These are phyloP conservation scores for Saguinus midas DNA, from an alignment of 2,113 vertebrate genomes.

Conservation along the genomic window DNA sequence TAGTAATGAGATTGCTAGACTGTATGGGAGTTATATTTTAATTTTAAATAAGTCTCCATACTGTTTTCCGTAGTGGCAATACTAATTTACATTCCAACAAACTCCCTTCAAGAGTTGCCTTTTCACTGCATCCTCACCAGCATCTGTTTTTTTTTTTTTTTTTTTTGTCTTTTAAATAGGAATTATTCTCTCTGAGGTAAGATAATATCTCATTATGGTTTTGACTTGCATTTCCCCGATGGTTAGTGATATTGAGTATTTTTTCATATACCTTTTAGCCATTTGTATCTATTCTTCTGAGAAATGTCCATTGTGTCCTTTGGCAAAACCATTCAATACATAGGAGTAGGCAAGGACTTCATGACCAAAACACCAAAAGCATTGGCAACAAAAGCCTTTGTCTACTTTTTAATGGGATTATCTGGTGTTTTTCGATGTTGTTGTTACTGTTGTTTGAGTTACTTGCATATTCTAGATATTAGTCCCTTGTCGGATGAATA, in stretches of 20 bases:
- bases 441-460: not conserved
- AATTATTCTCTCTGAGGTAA: not conserved
- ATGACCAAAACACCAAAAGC: too few species aligned
- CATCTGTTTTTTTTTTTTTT: not conserved
- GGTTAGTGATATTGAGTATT: not conserved
- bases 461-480: not conserved
- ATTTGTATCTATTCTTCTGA: not conserved
- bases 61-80: not conserved
- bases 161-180: not conserved
- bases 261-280: not conserved
- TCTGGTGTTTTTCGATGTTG: too few species aligned
- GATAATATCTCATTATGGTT: not conserved
- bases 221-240: not conserved
- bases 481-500: not conserved
- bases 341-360: too few species aligned
- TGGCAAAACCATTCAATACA: too few species aligned
- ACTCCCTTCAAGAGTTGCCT: rapidly evolving
- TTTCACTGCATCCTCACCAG: not conserved
- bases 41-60: not conserved
- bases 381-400: not conserved
- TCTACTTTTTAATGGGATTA: not conserved
- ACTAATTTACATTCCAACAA: not conserved
- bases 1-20: not conserved
- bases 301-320: not conserved
- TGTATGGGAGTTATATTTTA: not conserved